Percentiles rank a stretch among this genome's conserved stretches.
These are phyloP conservation scores for Dermochelys coriacea DNA, from an alignment of 2,797 vertebrate species.

Conservation along the genomic window DNA sequence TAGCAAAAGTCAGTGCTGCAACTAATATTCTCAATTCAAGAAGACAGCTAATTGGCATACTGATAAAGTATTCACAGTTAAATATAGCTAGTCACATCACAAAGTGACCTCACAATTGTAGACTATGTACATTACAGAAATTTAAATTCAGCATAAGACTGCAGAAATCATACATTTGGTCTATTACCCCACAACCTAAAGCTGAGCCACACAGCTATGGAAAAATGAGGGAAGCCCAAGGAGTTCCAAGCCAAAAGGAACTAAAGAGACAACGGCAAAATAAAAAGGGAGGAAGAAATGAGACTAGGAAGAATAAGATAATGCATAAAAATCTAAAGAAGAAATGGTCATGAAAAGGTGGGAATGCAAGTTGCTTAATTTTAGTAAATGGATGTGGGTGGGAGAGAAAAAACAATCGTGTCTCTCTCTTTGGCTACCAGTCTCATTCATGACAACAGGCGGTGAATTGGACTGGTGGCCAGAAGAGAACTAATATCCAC, in stretches of 20 bases:
- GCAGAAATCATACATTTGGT: neutral
- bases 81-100: neutral
- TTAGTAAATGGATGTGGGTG: slow-evolving; percentile 26
- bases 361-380: slow-evolving; percentile 18
- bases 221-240: neutral
- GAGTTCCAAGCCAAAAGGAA: neutral
- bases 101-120: neutral
- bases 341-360: neutral
- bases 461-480: neutral
- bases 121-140: neutral
- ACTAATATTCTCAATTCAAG: neutral
- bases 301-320: slow-evolving; percentile 3
- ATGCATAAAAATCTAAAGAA: neutral
- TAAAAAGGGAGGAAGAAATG: slow-evolving; percentile 25
- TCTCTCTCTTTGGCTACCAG: slow-evolving; percentile 44
- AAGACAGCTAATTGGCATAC: neutral
- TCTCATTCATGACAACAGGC: neutral
- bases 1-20: neutral
- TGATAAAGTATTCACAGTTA: neutral
- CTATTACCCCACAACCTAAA: neutral
- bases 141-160: neutral
- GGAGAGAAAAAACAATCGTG: slow-evolving; percentile 25
- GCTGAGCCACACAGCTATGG: neutral
- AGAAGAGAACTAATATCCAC: neutral
- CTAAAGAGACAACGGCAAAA: neutral